These are phyloP conservation scores for Gallinago nigripennis DNA, from an alignment of 2,797 vertebrate species.

Conservation along the genomic window DNA sequence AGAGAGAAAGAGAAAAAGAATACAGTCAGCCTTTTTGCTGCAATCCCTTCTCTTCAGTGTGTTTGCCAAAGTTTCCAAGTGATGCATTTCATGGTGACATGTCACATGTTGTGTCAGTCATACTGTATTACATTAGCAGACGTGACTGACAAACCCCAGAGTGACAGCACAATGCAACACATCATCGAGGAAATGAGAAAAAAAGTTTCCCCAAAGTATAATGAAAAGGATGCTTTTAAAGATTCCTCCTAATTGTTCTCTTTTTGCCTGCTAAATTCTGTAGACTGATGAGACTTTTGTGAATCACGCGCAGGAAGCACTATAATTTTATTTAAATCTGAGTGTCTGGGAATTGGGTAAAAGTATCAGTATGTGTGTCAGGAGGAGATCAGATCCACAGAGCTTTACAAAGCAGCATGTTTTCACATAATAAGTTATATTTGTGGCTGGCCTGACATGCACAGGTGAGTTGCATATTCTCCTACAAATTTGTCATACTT, in stretches of 20 bases:
- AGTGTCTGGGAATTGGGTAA: background rate
- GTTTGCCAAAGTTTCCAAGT: slow-evolving; percentile 38
- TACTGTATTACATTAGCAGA: slow-evolving; percentile 25
- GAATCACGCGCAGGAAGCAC: background rate
- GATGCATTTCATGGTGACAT: slow-evolving; percentile 45
- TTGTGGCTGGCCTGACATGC: background rate
- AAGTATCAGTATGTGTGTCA: background rate
- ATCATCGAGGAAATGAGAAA: background rate
- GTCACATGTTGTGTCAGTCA: slow-evolving; percentile 60
- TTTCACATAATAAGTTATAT: background rate
- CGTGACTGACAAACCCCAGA: slow-evolving; percentile 49
- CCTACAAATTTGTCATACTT: background rate
- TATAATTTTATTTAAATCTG: background rate
- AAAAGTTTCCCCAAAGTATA: background rate
- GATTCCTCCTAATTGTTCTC: background rate
- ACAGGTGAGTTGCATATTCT: background rate
- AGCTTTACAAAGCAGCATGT: background rate
- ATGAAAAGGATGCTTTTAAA: slow-evolving; percentile 24
- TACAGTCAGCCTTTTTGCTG: background rate
- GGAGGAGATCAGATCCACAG: background rate
- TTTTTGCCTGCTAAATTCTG: background rate
- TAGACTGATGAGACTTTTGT: background rate
- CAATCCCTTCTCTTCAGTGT: background rate
- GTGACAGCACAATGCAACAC: slow-evolving; percentile 23
- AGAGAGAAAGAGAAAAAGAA: background rate